Base-by-base conservation (phyloP, 2,888 invertebrate genomes). In the Anoncus sp. region DNA sequence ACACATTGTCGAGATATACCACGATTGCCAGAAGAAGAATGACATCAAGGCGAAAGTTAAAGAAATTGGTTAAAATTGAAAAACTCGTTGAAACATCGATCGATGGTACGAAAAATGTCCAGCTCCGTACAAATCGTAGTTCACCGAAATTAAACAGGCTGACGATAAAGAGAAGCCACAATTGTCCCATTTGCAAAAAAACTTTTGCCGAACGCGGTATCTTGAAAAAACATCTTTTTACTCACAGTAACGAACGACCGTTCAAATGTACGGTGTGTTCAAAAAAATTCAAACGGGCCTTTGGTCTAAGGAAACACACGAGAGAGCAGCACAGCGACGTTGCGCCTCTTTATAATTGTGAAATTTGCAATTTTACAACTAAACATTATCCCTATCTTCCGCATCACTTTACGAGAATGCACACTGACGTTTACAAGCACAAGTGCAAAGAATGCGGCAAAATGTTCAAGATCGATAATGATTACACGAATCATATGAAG, bases 401-500 rank as follows among this genome's bases (percentile, higher is more conserved):
- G 18, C 66, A 66, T 47, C 78, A 79, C 53, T 75, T 75, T 45
- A 66, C 75, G 6, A 18, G 71, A 5, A 66, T 49, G n/a, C 78
- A 79, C 43, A 67, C 71, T 0, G 49, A 45, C 1, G 49, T 51
- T 16, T 63, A 71, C 55, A 66, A 63, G 31, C 75, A 72, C 51
- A 43, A 70, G 60, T 79, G 79, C 16, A 38, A 71, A 6, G 62
- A 53, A n/a, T 81, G 79, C 27, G 65, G 59, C 3, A 79, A 77
- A 24, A 31, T 70, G 22, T 77, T 71, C 51, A 70, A 71, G 14
- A 57, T 59, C 1, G 57, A 79, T 18, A 10, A 20, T 3, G 78
- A 81, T 51, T 75, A 69, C 49, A 76, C 74, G 27, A 51, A 20
- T 2, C 81, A 81, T 59, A 47, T 73, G 38, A 59, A 47, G 2